Evolutionary conservation across 2,888 invertebrate species (phyloP), one percentile per base, ranked within the genome.

Genomic region (Elaeidobius kamerunicus): DNA sequence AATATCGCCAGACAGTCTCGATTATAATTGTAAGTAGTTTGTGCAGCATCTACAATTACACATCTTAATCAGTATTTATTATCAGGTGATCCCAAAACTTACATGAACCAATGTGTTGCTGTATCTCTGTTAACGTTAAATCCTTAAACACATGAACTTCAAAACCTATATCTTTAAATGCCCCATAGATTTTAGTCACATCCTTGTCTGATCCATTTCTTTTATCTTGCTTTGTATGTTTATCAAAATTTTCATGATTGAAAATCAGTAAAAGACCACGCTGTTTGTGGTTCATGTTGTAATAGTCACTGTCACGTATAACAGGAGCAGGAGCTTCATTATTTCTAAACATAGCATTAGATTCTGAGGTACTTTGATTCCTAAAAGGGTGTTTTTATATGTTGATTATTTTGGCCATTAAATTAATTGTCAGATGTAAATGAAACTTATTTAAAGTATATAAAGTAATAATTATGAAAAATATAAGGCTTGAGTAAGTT

Each of bases 171-270:
- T 67, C 70, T 67, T 79, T 81, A 14, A 87, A 74, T 16, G 81
- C 78, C 61, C 78, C 77, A 36, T 77, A 73, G 42, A 93, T 75
- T 66, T 86, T 85, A 53, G 85, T 83, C 60, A 87, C 82, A 71
- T 96, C 96, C 28, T 85, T 83, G 67, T 90, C 88, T 1, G 94
- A 94, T 1, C 95, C 95, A 60, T 82, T 80, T 50, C 91, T 81
- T 6, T 11, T 2, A 2, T 9, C 16, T 16, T 30, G 39, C 11
- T 79, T 69, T 67, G 84, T 85, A 47, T 88, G 70, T 64, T 81
- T 81, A 57, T 79, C 79, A 44, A 85, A 81, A 67, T 94, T 95
- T 73, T 89, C 88, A 69, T 95, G 93, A 69, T 94, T 95, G 67
- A 95, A 91, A 65, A 95, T 90, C 16, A 92, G 70, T 3, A 93